Evolutionary conservation across 2,888 invertebrate species (phyloP).

Genomic region (Meliscaeva auricollis): DNA sequence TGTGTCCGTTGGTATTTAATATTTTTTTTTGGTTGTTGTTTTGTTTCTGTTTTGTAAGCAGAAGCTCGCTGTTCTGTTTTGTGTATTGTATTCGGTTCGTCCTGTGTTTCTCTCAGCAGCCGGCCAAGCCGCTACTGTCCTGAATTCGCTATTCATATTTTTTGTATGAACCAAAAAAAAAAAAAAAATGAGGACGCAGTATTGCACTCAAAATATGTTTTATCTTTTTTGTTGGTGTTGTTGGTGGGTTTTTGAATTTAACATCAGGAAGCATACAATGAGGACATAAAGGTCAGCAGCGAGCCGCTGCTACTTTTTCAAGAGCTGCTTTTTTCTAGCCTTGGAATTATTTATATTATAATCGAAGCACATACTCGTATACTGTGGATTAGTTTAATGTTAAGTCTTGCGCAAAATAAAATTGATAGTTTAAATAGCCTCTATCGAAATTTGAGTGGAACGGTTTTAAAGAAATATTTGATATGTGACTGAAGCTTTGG

Average conservation of each 20-base stretch:
- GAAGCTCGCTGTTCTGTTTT: neutral
- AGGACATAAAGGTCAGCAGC: slow-evolving; percentile 60
- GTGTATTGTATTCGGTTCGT: slow-evolving; percentile 2
- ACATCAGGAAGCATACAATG: slow-evolving; percentile 37
- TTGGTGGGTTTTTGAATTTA: neutral
- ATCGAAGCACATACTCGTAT: neutral
- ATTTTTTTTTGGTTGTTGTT: slow-evolving; percentile 17
- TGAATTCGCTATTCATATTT: slow-evolving; percentile 37
- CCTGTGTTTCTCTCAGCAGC: slow-evolving; percentile 19
- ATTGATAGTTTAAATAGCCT: too few relatives aligned
- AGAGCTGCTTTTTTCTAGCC: slow-evolving; percentile 20
- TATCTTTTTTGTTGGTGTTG: slow-evolving; percentile 15
- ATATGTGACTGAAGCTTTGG: too few relatives aligned
- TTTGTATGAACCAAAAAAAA: slow-evolving; percentile 10
- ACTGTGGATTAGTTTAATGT: neutral
- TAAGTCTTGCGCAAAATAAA: neutral
- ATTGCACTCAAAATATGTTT: slow-evolving; percentile 67
- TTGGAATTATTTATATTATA: slow-evolving; percentile 16
- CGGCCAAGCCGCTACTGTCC: neutral
- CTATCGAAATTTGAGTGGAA: too few relatives aligned
- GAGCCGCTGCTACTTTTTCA: slow-evolving; percentile 3
- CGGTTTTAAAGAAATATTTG: too few relatives aligned
- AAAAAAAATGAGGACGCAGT: slow-evolving; percentile 46
- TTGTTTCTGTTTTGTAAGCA: neutral
- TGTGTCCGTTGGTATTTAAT: slow-evolving; percentile 74